Evolutionary conservation across 2,797 vertebrate genomes (phyloP), one percentile per base, ranked within the genome.

Genomic region (Melanotaenia maccullochi): DNA sequence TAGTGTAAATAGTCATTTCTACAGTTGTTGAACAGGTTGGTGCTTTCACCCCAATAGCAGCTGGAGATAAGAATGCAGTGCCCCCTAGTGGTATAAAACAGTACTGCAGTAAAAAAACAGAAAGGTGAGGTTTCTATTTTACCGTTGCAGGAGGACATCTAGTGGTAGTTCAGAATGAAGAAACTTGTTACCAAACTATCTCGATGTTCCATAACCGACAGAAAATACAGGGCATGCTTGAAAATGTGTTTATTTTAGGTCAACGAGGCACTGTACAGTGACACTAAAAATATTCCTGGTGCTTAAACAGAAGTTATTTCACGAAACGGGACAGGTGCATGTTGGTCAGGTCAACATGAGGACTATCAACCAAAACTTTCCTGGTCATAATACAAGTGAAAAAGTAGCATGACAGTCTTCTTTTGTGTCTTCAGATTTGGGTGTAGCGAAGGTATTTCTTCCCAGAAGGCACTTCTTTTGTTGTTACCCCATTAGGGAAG

Each of bases 381-480:
- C 8, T 44, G 9, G 14, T 71, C 4, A 52, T 22, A 22, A 2
- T 9, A 9, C 8, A 44, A 59, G 7, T 14, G 20, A 32, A 73
- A 42, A 47, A 67, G 60, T 3, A 40, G 16, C 3, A 16, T 65
- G 22, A 9, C 57, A 8, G 8, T 1, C 12, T 52, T 5, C 22
- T 5, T 20, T 8, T 20, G 14, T 0, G 13, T 62, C 58, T 81
- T 92, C 65, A 94, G 0, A 94, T 95, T 62, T 97, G 95, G 0
- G 97, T 98, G 84, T 96, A 98, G 58, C 97, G 97, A 81, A 99
- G 89, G 89, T 99, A 99, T 35, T 95, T 96, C 88, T 98, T 98
- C 88, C 96, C 96, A 1, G 97, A 99, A 0, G 97, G 98, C 62
- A 99, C 72, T 20, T 97, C 96, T 92, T 96, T 96, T 0, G 95